Conservation (phyloP, 2,113 vertebrate species). For the Etia nguti region DNA sequence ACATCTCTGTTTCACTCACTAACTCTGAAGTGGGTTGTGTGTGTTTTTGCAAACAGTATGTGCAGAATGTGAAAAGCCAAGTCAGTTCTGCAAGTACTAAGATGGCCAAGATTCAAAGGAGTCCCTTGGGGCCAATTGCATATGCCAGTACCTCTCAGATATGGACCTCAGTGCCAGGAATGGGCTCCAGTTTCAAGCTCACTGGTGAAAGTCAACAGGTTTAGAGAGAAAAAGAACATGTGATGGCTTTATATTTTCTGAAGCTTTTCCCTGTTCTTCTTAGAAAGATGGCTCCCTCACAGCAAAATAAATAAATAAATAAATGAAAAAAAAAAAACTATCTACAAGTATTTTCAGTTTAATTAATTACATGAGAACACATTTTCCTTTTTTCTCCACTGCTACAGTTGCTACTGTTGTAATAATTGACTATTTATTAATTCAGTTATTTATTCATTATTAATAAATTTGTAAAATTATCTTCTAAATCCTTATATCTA, state of each 20-base stretch:
- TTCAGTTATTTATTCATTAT: background rate
- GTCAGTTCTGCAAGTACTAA: slow-evolving; percentile 6
- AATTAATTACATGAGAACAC: background rate
- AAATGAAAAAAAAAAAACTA: background rate
- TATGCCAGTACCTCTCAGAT: slow-evolving; percentile 36
- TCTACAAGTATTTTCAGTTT: background rate
- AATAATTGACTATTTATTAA: background rate
- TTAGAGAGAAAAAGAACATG: slow-evolving; percentile 1
- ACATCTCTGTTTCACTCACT: background rate
- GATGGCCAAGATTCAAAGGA: slow-evolving; percentile 18
- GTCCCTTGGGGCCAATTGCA: slow-evolving; percentile 23
- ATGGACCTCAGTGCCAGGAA: slow-evolving; percentile 28
- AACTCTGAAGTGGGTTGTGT: background rate
- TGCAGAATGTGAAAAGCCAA: background rate
- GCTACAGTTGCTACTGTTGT: background rate
- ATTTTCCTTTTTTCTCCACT: background rate
- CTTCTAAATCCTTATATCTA: background rate
- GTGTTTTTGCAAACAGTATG: background rate
- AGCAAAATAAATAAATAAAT: background rate
- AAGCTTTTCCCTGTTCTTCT: background rate
- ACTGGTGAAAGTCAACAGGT: background rate
- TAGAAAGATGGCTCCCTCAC: background rate
- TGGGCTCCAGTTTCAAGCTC: slow-evolving; percentile 38
- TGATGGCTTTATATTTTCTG: background rate
- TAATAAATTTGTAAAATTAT: background rate